Conservation (phyloP, 2,113 vertebrate species). For the Salvelinus sp. region DNA sequence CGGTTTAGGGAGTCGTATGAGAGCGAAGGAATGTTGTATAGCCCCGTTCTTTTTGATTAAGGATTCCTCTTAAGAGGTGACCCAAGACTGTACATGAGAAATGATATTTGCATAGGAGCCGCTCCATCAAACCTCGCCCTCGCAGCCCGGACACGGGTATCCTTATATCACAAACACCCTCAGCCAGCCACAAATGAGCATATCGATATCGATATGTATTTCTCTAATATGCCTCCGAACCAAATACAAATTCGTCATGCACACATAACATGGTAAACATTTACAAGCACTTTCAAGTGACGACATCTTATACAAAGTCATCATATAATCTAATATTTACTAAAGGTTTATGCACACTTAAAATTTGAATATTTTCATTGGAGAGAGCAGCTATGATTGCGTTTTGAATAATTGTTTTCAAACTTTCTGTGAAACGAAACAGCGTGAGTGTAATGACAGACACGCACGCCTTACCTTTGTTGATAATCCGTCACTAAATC, state of each 20-base stretch:
- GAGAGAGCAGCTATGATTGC: neutral
- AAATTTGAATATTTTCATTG: slow-evolving; percentile 8
- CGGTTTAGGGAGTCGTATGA: neutral
- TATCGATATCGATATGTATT: slow-evolving; percentile 10
- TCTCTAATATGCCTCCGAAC: neutral
- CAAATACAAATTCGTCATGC: neutral
- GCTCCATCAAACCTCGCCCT: slow-evolving; percentile 35
- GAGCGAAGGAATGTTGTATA: slow-evolving; percentile 32
- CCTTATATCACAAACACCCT: slow-evolving; percentile 12
- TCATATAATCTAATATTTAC: neutral
- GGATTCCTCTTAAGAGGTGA: slow-evolving; percentile 32
- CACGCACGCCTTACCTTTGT: slow-evolving; percentile 67
- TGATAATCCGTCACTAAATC: slow-evolving; percentile 63
- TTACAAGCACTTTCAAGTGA: neutral
- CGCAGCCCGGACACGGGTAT: slow-evolving; percentile 11
- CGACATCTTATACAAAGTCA: neutral
- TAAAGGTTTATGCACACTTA: slow-evolving; percentile 4
- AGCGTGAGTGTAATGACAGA: slow-evolving; percentile 22
- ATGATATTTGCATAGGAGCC: slow-evolving; percentile 21
- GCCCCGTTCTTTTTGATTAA: slow-evolving; percentile 19
- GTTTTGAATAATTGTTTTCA: neutral
- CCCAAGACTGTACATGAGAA: slow-evolving; percentile 15
- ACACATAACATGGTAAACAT: neutral
- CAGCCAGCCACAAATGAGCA: slow-evolving; percentile 13
- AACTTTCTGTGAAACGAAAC: slow-evolving; percentile 17